Evolutionary conservation across 2,797 vertebrate genomes (phyloP).

Genomic region (Halcyon leucocephala): DNA sequence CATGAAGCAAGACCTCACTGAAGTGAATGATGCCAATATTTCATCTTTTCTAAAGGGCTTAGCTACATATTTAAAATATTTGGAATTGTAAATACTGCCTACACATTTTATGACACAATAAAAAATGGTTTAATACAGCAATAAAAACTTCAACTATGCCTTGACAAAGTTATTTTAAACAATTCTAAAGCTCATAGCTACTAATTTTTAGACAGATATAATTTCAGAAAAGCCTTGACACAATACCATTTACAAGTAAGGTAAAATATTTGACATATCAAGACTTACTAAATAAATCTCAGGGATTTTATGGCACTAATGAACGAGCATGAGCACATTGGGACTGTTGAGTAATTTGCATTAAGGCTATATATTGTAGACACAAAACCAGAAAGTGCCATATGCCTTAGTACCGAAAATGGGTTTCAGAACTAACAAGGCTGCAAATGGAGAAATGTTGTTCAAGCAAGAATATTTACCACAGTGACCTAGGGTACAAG

Average conservation of each 20-base stretch:
- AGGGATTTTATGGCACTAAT: conserved; percentile 53
- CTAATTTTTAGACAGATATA: conserved; percentile 23
- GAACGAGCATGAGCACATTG: conserved; percentile 36
- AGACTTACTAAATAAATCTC: conserved; percentile 61
- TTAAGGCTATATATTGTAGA: conserved; percentile 29
- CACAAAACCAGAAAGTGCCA: neutral
- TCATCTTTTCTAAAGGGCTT: conserved; percentile 14
- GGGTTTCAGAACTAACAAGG: neutral
- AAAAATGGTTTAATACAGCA: conserved; percentile 66
- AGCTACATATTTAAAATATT: conserved; percentile 57
- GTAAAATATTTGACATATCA: conserved; percentile 41
- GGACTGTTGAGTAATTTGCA: conserved; percentile 16
- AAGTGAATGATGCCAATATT: neutral
- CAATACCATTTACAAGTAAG: conserved; percentile 42
- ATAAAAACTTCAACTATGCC: conserved; percentile 62
- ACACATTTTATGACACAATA: conserved; percentile 60
- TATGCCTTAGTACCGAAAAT: neutral
- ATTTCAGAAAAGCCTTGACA: conserved; percentile 48
- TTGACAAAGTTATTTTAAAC: conserved; percentile 65
- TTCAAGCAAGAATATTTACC: neutral
- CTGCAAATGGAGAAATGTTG: neutral
- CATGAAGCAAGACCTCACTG: neutral
- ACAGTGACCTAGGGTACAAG: neutral
- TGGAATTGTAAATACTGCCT: conserved; percentile 68
- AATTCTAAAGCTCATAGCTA: conserved; percentile 14